Evolutionary conservation across 1,140 invertebrate genomes (phyloP).

Genomic region (Bursaphelenchus mucronatus): DNA sequence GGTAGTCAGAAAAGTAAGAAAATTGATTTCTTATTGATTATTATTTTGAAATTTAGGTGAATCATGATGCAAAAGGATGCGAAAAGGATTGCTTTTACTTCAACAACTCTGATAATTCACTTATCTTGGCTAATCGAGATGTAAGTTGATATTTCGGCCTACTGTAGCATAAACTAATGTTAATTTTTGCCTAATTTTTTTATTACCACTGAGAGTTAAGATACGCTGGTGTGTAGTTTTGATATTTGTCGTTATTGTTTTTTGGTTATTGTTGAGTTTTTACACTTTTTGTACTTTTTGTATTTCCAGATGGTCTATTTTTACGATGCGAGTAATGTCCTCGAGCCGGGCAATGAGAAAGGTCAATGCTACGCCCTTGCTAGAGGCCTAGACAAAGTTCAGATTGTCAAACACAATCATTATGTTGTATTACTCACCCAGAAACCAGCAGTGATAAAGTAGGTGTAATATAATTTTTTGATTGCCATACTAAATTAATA

Average conservation of each 20-base stretch:
- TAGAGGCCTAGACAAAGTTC: conserved; percentile 49
- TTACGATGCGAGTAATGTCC: conserved; percentile 49
- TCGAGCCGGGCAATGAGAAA: conserved; percentile 43
- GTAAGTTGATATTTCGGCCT: conserved; percentile 16
- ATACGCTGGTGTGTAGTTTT: conserved; percentile 2
- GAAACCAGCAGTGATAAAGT: conserved; percentile 40
- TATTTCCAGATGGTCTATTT: conserved; percentile 55
- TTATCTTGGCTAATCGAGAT: conserved; percentile 44
- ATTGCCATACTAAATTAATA: not conserved
- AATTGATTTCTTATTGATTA: conserved; percentile 3
- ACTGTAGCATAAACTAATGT: too few relatives aligned
- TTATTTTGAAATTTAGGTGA: conserved; percentile 21
- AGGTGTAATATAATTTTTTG: conserved; percentile 20
- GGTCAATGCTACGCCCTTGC: conserved; percentile 47
- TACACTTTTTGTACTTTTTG: not conserved
- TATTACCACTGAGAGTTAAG: too few relatives aligned
- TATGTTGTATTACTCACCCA: conserved; percentile 52
- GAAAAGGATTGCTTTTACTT: conserved; percentile 49
- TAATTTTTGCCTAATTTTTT: too few relatives aligned
- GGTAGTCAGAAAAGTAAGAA: conserved; percentile 24
- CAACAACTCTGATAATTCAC: conserved; percentile 35
- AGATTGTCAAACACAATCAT: conserved; percentile 39
- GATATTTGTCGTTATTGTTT: conserved; percentile 4
- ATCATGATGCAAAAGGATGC: conserved; percentile 43
- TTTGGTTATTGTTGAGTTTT: not conserved